These are phyloP conservation scores for Anorthoa munda DNA, from an alignment of 2,888 invertebrate genomes.

Conservation along the genomic window DNA sequence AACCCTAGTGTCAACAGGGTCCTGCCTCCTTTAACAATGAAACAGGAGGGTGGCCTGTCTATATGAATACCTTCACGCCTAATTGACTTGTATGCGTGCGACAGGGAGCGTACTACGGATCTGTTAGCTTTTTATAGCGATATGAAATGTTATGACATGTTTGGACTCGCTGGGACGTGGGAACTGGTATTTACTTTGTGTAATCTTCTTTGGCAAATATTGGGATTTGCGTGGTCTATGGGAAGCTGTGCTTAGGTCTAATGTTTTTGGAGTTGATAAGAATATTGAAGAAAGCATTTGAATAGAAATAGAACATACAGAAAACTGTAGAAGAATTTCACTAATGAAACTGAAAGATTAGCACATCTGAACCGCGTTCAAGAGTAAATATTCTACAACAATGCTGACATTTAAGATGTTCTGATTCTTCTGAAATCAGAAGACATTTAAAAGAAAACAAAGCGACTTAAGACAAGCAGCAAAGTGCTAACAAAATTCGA, in stretches of 20 bases:
- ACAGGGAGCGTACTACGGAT: slow-evolving; percentile 76
- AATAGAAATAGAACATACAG: not conserved
- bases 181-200: slow-evolving; percentile 67
- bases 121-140: slow-evolving; percentile 72
- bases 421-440: too few relatives aligned
- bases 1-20: slow-evolving; percentile 16
- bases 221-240: slow-evolving; percentile 38
- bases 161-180: slow-evolving; percentile 74
- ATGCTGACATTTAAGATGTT: too few relatives aligned
- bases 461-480: not conserved
- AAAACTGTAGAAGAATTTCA: too few relatives aligned
- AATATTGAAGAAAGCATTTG: not conserved
- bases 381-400: too few relatives aligned
- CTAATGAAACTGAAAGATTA: too few relatives aligned
- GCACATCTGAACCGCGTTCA: too few relatives aligned
- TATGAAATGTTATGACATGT: slow-evolving; percentile 83
- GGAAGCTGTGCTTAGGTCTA: slow-evolving; percentile 17
- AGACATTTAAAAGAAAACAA: not conserved
- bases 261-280: not conserved
- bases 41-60: slow-evolving; percentile 69
- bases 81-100: slow-evolving; percentile 82
- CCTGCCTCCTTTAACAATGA: slow-evolving; percentile 27
- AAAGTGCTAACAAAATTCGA: not conserved
- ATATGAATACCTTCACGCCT: slow-evolving; percentile 77
- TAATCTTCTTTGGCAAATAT: slow-evolving; percentile 58